Percentiles rank a stretch among this genome's conserved stretches.
phyloP scores from a whole-genome alignment of 2,888 invertebrate genomes.

The Thalpophila matura region DNA sequence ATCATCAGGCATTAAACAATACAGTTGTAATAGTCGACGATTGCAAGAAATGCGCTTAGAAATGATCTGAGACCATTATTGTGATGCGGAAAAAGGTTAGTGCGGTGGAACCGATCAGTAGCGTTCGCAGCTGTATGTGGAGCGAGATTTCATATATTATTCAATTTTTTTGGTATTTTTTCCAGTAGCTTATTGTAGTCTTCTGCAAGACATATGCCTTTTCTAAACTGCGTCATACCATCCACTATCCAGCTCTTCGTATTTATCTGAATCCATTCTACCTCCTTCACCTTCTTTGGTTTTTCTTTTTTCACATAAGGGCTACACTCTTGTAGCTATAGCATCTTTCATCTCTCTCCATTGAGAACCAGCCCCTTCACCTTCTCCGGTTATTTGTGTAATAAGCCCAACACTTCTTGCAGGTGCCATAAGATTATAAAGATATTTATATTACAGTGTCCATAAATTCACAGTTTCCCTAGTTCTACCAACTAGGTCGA shows the following conservation, averaged over 20 bases:
- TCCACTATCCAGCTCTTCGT: not conserved
- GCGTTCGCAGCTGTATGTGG: slow-evolving; percentile 77
- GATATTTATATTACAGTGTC: not conserved
- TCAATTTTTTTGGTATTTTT: not conserved
- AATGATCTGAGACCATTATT: slow-evolving; percentile 86
- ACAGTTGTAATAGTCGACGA: slow-evolving; percentile 67
- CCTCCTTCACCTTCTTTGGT: not conserved
- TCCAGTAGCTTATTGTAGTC: not conserved
- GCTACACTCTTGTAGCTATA: too few species aligned
- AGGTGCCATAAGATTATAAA: not conserved
- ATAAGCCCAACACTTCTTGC: not conserved
- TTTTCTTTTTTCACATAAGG: too few species aligned
- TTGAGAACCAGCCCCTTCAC: accelerated
- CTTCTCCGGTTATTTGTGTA: not conserved
- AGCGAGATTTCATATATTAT: slow-evolving; percentile 44
- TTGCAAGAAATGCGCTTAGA: slow-evolving; percentile 82
- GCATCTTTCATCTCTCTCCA: not conserved
- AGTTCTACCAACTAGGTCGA: too few species aligned
- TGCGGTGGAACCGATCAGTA: slow-evolving; percentile 83
- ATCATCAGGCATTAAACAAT: slow-evolving; percentile 63
- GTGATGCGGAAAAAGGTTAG: slow-evolving; percentile 87
- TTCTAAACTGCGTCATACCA: not conserved
- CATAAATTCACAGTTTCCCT: not conserved
- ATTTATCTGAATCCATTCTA: not conserved
- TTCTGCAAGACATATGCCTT: not conserved